Evolutionary conservation across 2,113 vertebrate species (phyloP), one percentile per base, ranked within the genome.

Genomic region (Podarcis cretensis): DNA sequence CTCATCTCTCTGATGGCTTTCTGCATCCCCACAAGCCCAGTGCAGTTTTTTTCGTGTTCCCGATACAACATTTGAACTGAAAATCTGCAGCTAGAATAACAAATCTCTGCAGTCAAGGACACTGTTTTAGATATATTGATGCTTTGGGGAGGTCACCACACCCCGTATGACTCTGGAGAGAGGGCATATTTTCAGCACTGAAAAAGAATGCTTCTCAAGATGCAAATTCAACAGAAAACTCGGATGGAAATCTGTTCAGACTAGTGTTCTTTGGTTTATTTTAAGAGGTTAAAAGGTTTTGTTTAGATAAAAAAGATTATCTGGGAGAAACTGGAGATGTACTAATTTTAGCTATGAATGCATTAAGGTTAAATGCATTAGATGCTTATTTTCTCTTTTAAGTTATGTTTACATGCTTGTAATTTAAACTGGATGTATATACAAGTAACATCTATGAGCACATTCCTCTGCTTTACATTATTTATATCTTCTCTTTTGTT

Each of bases 281-380:
- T 90, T 77, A 89, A 81, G 68, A 88, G 25, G 35, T 57, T 85
- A 10, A 74, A 14, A 48, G 23, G 43, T 94, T 88, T 43, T 91
- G 30, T 91, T 88, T 68, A 84, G 66, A 6, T 78, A 75, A 43
- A 63, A 91, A 84, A 92, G 59, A 14, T 89, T 90, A 89, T 66
- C 86, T 93, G 95, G 90, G 94, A 93, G 63, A 93, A 95, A 96
- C 96, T 96, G 96, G 96, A 95, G 94, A 77, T 91, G 86, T 87
- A 91, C 20, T 94, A 83, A 92, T 89, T 54, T 94, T 93, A 92
- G 86, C 85, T 85, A 68, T 69, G 48, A 13, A 57, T 63, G 59
- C 59, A 63, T 63, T 63, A 63, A 35, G 73, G 77, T 89, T 92
- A 81, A 92, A 90, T 85, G 35, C 90, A 84, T 93, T 94, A 1